Conservation (phyloP, 1,140 invertebrate species). For the Plectus sambesii region DNA sequence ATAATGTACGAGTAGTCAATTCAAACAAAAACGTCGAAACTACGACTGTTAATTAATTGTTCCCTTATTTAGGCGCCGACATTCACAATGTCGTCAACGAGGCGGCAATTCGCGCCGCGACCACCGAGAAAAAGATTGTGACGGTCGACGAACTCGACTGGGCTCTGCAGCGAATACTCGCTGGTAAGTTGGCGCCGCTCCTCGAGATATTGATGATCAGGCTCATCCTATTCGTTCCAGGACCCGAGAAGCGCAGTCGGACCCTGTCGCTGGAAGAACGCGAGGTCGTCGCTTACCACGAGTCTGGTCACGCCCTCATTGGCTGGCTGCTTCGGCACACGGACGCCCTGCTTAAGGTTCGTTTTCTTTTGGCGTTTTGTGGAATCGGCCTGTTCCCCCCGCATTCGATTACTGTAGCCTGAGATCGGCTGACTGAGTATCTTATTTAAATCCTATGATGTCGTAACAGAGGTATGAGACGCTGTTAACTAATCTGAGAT, state of each 20-base stretch:
- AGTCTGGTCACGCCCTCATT: slow-evolving; percentile 84
- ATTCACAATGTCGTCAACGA: slow-evolving; percentile 90
- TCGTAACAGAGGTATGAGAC: no score
- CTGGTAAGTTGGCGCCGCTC: slow-evolving; percentile 52
- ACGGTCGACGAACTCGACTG: slow-evolving; percentile 64
- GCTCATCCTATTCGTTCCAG: slow-evolving; percentile 26
- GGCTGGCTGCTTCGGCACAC: slow-evolving; percentile 88
- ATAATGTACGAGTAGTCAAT: no score
- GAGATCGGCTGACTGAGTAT: no score
- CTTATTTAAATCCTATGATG: no score
- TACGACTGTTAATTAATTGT: no score
- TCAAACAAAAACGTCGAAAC: no score
- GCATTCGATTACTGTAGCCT: no score
- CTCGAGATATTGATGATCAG: background rate
- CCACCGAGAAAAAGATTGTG: slow-evolving; percentile 59
- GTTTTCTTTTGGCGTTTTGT: slow-evolving; percentile 3
- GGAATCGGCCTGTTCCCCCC: no score
- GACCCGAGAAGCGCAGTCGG: slow-evolving; percentile 48
- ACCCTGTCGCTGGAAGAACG: slow-evolving; percentile 48
- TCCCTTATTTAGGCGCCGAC: slow-evolving; percentile 61
- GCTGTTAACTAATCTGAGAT: no score
- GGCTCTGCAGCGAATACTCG: slow-evolving; percentile 73
- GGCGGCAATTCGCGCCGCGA: slow-evolving; percentile 76
- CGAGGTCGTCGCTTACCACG: slow-evolving; percentile 77
- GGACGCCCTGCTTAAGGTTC: slow-evolving; percentile 85